Base-by-base conservation (phyloP, 2,797 vertebrate species). In the Coregonus sp. region DNA sequence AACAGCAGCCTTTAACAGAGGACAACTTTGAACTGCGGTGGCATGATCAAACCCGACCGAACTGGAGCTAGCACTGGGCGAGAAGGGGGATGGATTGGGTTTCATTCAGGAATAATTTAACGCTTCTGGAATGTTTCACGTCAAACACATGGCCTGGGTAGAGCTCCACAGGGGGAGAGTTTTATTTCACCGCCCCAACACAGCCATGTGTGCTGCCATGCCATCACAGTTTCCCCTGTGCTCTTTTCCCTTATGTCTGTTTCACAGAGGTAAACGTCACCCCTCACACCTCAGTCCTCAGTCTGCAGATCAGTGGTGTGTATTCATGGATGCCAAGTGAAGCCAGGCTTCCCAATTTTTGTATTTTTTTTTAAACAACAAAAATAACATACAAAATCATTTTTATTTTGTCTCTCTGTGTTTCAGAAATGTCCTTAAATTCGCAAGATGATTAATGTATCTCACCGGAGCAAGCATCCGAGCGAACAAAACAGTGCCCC, bases 51-150 rank as follows among this genome's bases (percentile, higher is more conserved):
- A 89, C 78, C 37, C 12, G 76, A 82, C 76, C 47, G n/a, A 75
- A 78, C 59, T 7, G 0, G n/a, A 12, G 77, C 67, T 47, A 75
- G 78, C 71, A 4, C 15, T 20, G 51, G 4, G 59, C 16, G 61
- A 59, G 52, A 47, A 31, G 78, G 72, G 78, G 66, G 61, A 72
- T 37, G 74, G 85, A 81, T 91, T 85, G 69, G 65, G 86, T 92
- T 93, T 91, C 76, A 15, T 72, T 75, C 81, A 85, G 85, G 85
- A 92, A 91, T 89, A 87, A 87, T 90, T 90, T 79, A 84, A 89
- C 89, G 80, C 82, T 91, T 88, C 87, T 93, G 90, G 91, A 91
- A 89, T 87, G 73, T 89, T 92, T 93, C 87, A 89, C 16, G 78
- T 90, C 84, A 70, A 88, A 91, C 92, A 87, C 85, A 76, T 81